Evolutionary conservation across 2,113 vertebrate species (phyloP), one percentile per base, ranked within the genome.

Genomic region (Psettodes erumei): DNA sequence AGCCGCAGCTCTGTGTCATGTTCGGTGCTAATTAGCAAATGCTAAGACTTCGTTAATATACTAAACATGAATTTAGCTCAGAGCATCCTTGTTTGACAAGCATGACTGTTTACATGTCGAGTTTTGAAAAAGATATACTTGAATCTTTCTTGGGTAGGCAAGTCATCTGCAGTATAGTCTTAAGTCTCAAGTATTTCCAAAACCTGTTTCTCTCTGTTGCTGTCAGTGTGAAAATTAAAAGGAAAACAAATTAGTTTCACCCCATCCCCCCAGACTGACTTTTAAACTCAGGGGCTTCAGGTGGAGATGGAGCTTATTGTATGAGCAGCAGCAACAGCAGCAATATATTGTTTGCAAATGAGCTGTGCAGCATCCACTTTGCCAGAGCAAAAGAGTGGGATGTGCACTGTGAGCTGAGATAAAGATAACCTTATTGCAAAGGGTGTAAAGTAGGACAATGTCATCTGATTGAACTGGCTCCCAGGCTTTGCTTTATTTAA

Each of bases 261-360:
- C 50, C 65, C 60, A 32, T n/a, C 21, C n/a, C 45, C 45, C 19
- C 19, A 61, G 37, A 25, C n/a, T n/a, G 63, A 67, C 69, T 37
- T 43, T 15, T 0, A 63, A 32, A 40, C 64, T 71, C 27, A 13
- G 35, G 35, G 50, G 33, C 63, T 78, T 38, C 71, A 75, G 74
- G 58, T 40, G 66, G 63, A 63, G 51, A 62, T 0, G 63, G 56
- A 69, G 60, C 21, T 33, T 8, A 42, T 66, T 45, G 11, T 53
- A 58, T 54, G 40, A 43, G 56, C 33, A 55, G 53, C 64, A 37
- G 16, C 38, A 43, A 30, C 33, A 43, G 5, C 53, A 51, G 65
- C 37, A 12, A 48, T 30, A 35, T 30, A 56, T 55, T 90, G 73
- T 78, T 82, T 80, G 66, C 77, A 80, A 85, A 85, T 73, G 77